Evolutionary conservation across 1,140 invertebrate genomes (phyloP), one percentile per base, ranked within the genome.

Genomic region (Temnothorax nylanderi): DNA sequence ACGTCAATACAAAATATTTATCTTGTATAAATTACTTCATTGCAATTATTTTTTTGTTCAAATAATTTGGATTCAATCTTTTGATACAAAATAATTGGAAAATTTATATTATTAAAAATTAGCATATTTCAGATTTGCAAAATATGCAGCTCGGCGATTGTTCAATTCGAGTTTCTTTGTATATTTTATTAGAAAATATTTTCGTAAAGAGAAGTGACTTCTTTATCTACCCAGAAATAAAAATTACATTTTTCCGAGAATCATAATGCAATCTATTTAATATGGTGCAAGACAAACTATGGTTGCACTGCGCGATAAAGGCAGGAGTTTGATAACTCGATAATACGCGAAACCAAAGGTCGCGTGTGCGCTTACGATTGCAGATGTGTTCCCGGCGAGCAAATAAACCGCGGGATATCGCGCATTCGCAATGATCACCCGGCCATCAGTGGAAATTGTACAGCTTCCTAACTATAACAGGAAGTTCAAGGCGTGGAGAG

Each of bases 381-480:
- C 58, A 60, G 54, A 47, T 11, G 41, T 11, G 1, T 71, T 41
- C 18, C 8, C 64, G 49, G 16, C 21, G 10, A 18, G 47, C 13
- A 54, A 71, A 71, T 54, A 81, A 81, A 71, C 10, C 21, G 32
- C 26, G 34, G 34, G 21, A 69, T 54, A 81, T 81, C 18, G 41
- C 32, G 26, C 67, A 54, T 72, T 41, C 37, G 41, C 37, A 54
- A 72, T 34, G 41, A 84, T 84, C 41, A 47, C n/a, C 37, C 6
- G 37, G 11, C 6, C 41, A 74, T 72, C 51, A 32, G 56, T 75
- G 69, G n/a, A 84, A 84, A 75, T 84, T 60, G 54, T 72, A 47
- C 54, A 49, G 80, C 69, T 84, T 84, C 69, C 54, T 49, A 72
- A 34, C 80, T 60, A 37, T 75, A 62, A 60, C 54, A 60, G 37